Evolutionary conservation across 2,888 invertebrate genomes (phyloP).

Genomic region (Phytoseiulus persimilis): DNA sequence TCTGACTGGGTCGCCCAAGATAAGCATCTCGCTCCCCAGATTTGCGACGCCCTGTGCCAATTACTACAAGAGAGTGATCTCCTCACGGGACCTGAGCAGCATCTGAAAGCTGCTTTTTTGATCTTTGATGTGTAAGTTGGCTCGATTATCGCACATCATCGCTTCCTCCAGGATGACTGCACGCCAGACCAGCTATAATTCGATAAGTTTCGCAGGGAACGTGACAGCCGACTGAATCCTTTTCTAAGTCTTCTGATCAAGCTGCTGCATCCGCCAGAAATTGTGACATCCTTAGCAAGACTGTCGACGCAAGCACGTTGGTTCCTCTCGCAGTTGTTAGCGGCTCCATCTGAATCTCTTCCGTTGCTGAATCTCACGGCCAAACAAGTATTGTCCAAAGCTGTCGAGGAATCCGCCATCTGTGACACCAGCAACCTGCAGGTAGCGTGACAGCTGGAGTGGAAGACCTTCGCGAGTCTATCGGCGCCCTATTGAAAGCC

Average conservation of each 20-base stretch:
- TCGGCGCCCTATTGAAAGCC: no score
- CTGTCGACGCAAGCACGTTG: conserved; percentile 20
- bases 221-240: not conserved
- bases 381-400: conserved; percentile 15
- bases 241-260: conserved; percentile 28
- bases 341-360: not conserved
- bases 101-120: conserved; percentile 61
- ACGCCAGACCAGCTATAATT: not conserved
- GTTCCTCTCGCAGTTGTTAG: conserved; percentile 20
- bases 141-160: not conserved
- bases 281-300: conserved; percentile 15
- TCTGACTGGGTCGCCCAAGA: not conserved
- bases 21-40: no score
- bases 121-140: conserved; percentile 56
- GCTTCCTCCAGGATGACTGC: not conserved
- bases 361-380: conserved; percentile 1
- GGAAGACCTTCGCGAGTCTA: not conserved
- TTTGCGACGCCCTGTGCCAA: conserved; percentile 10
- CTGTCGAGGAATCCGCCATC: conserved; percentile 6
- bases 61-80: conserved; percentile 64
- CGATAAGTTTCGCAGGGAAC: not conserved
- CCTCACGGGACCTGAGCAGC: conserved; percentile 61
- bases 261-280: conserved; percentile 21
- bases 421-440: conserved; percentile 33
- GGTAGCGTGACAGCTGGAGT: not conserved